phyloP scores from a whole-genome alignment of 2,888 invertebrate genomes.

The Phaonia tiefii region DNA sequence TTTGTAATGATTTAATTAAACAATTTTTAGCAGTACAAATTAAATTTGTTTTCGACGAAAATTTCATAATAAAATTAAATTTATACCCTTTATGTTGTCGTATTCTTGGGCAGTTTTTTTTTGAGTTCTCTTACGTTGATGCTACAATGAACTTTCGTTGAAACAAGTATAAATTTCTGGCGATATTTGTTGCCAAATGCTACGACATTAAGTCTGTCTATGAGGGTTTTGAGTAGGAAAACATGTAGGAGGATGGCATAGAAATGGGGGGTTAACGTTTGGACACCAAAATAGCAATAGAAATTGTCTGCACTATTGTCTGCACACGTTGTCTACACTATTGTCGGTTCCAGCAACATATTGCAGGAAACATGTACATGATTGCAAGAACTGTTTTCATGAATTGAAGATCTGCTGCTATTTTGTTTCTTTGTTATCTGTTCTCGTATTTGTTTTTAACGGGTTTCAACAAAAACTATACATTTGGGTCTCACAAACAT shows the following conservation, averaged over 20 bases:
- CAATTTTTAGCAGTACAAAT: slow-evolving; percentile 36
- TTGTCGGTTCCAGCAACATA: too few species aligned
- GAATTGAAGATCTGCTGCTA: too few species aligned
- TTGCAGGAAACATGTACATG: too few species aligned
- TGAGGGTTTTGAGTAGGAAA: background rate
- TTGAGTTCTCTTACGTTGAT: background rate
- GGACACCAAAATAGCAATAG: too few species aligned
- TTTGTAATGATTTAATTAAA: slow-evolving; percentile 45
- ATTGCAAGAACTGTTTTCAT: too few species aligned
- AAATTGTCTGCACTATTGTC: too few species aligned
- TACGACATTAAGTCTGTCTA: slow-evolving; percentile 18
- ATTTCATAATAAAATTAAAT: slow-evolving; percentile 59
- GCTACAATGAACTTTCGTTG: slow-evolving; percentile 45
- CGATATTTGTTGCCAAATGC: slow-evolving; percentile 44
- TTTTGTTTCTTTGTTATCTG: too few species aligned
- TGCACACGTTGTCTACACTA: too few species aligned
- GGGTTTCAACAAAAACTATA: too few species aligned
- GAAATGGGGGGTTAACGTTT: too few species aligned
- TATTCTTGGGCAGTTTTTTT: background rate
- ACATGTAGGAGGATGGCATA: background rate
- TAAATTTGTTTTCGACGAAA: slow-evolving; percentile 29
- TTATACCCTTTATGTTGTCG: slow-evolving; percentile 16
- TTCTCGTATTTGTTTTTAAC: too few species aligned
- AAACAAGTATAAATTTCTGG: slow-evolving; percentile 13
- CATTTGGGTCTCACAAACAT: too few species aligned